These are phyloP conservation scores for Oceanodroma leucorhoa DNA, from an alignment of 2,797 vertebrate species.

Conservation along the genomic window DNA sequence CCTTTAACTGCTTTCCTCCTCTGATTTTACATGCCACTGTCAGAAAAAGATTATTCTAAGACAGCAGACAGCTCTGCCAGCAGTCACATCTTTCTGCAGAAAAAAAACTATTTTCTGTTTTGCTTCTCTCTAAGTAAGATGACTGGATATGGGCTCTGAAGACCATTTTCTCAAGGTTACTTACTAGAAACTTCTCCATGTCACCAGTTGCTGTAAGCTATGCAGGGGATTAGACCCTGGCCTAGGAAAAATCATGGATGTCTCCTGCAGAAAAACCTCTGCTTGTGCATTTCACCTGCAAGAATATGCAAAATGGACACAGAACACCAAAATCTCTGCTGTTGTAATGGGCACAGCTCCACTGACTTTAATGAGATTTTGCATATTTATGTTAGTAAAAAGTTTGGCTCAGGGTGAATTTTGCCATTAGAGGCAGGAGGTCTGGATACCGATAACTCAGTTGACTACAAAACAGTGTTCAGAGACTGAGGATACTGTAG, in stretches of 20 bases:
- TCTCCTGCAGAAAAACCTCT: neutral
- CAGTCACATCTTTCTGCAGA: neutral
- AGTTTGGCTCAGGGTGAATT: neutral
- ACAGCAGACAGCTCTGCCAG: neutral
- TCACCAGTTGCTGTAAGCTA: neutral
- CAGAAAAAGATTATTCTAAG: neutral
- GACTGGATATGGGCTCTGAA: neutral
- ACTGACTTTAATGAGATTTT: neutral
- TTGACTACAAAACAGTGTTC: neutral
- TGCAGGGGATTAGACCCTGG: neutral
- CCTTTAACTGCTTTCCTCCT: neutral
- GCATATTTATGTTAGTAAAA: neutral
- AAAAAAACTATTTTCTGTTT: neutral
- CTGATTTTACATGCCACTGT: neutral
- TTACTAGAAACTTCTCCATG: neutral
- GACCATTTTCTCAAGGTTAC: neutral
- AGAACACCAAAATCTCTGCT: neutral
- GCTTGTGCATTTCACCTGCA: neutral
- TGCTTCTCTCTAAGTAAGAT: neutral
- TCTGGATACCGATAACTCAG: neutral
- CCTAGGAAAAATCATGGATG: neutral
- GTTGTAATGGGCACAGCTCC: neutral
- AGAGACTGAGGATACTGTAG: neutral
- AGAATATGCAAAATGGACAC: neutral
- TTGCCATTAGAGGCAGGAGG: neutral